Conservation (phyloP, 2,888 invertebrate genomes). For the Girardia tigrina region DNA sequence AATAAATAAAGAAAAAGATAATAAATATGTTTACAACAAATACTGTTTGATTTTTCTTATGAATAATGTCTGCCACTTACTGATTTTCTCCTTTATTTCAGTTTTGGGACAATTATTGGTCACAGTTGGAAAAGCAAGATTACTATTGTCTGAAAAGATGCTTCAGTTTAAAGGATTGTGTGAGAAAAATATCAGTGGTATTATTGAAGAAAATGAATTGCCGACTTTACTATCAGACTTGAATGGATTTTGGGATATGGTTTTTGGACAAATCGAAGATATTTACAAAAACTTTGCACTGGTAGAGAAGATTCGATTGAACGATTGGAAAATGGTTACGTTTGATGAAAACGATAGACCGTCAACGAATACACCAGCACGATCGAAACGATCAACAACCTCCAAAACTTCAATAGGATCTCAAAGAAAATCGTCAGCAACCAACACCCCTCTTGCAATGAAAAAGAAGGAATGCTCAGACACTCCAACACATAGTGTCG, state of each 20-base stretch:
- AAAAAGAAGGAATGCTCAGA: neutral
- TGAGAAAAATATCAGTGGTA: constrained; percentile 57
- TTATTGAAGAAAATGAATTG: constrained; percentile 18
- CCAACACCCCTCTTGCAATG: neutral
- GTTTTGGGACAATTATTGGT: constrained; percentile 68
- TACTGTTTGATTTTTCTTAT: no score
- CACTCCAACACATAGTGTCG: neutral
- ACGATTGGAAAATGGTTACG: constrained; percentile 15
- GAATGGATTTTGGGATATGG: constrained; percentile 96
- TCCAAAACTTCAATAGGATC: neutral
- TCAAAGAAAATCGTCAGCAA: no score
- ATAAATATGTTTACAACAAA: no score
- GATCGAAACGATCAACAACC: constrained; percentile 79
- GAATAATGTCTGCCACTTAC: no score
- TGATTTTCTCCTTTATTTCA: constrained; percentile 39
- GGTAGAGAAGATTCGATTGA: constrained; percentile 23
- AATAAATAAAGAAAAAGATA: no score
- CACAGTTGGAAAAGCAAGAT: constrained; percentile 74
- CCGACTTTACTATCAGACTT: constrained; percentile 55
- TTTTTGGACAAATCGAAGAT: constrained; percentile 73
- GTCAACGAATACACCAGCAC: constrained; percentile 95
- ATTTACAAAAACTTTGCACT: constrained; percentile 50
- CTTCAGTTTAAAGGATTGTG: constrained; percentile 76
- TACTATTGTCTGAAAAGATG: constrained; percentile 78
- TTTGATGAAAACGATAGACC: constrained; percentile 96